These are phyloP conservation scores for Ichneumon xanthorius DNA, from an alignment of 2,888 invertebrate genomes.

Conservation along the genomic window DNA sequence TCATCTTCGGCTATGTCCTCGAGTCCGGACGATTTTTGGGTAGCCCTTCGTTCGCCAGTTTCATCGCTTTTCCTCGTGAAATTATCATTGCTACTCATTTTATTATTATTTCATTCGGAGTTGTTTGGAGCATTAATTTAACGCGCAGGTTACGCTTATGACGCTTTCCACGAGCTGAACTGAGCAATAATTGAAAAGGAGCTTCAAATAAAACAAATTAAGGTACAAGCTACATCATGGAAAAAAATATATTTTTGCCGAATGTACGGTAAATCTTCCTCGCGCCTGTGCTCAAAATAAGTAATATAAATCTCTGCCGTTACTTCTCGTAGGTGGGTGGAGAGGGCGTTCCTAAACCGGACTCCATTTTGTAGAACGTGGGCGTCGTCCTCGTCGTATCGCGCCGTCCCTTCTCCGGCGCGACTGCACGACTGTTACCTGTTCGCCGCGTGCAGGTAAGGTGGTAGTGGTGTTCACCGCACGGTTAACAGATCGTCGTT, in stretches of 20 bases:
- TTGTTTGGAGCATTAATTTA: neutral
- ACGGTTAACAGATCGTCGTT: slow-evolving; percentile 54
- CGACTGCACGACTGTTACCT: neutral
- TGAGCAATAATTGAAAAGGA: slow-evolving; percentile 11
- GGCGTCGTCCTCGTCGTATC: slow-evolving; percentile 73
- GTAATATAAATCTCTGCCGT: neutral
- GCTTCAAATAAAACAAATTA: slow-evolving; percentile 5
- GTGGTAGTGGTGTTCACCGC: slow-evolving; percentile 15
- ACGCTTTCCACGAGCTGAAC: slow-evolving; percentile 30
- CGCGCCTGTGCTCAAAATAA: neutral
- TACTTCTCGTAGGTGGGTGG: slow-evolving; percentile 34
- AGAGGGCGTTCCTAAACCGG: slow-evolving; percentile 70
- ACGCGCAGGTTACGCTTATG: slow-evolving; percentile 2
- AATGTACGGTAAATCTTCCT: neutral
- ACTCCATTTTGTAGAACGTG: slow-evolving; percentile 80
- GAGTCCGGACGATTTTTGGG: slow-evolving; percentile 10
- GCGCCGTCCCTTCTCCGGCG: slow-evolving; percentile 71
- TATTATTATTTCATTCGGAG: neutral
- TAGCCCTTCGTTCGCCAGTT: neutral
- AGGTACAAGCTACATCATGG: neutral
- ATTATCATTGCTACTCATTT: slow-evolving; percentile 20
- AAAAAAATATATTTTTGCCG: neutral
- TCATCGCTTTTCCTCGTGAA: slow-evolving; percentile 22
- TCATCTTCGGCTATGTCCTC: slow-evolving; percentile 42
- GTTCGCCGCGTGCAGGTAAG: slow-evolving; percentile 29